Evolutionary conservation across 2,113 vertebrate species (phyloP).

Genomic region (Ivindomyrus marchei): DNA sequence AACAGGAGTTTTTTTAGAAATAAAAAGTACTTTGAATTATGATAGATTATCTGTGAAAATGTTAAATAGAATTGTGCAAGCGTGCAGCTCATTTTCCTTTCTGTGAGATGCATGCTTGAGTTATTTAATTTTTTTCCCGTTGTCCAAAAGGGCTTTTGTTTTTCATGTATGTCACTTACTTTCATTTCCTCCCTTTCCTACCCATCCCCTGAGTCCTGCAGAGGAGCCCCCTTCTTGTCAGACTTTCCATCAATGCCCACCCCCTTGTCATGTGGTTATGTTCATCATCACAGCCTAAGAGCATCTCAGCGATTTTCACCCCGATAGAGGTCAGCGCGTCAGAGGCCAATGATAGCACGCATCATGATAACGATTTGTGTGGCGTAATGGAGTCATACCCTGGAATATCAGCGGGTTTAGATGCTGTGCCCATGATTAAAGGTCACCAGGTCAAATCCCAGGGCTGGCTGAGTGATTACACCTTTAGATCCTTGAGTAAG

Average conservation of each 20-base stretch:
- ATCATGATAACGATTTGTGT: neutral
- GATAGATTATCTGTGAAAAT: neutral
- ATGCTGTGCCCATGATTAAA: neutral
- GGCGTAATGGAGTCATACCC: neutral
- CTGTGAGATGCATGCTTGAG: neutral
- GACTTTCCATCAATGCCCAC: neutral
- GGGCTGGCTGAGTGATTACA: neutral
- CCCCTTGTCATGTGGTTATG: neutral
- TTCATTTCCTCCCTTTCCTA: neutral
- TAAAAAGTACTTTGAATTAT: neutral
- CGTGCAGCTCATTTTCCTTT: neutral
- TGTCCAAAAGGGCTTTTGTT: neutral
- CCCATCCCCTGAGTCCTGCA: neutral
- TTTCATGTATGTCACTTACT: neutral
- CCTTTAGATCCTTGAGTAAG: neutral
- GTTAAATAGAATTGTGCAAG: neutral
- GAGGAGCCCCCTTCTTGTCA: neutral
- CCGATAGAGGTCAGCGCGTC: neutral
- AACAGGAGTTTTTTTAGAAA: conserved; percentile 23
- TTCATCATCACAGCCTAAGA: neutral
- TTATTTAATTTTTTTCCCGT: neutral
- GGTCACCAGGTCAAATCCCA: neutral
- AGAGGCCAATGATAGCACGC: neutral
- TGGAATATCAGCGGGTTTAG: neutral
- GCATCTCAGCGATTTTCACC: neutral